Evolutionary conservation across 2,888 invertebrate species (phyloP), one percentile per base, ranked within the genome.

Genomic region (Prostheceraeus crozeri): DNA sequence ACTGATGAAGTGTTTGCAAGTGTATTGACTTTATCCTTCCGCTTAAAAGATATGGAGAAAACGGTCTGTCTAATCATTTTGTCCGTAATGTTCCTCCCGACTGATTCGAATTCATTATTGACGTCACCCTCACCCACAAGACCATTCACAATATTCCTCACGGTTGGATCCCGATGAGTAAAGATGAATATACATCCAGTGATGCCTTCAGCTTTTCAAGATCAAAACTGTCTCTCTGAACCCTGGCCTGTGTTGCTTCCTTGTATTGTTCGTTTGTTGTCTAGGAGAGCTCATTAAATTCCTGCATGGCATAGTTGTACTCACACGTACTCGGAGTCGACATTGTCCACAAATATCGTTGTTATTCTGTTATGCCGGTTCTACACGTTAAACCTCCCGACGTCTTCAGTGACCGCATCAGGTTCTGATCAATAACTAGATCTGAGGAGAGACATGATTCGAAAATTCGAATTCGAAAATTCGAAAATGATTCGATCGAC

Each of bases 201-300:
- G n/a, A n/a, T n/a, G n/a, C n/a, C n/a, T n/a, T 25, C 8, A 61
- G 55, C 46, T 59, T 57, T 36, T 36, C 27, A 8, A 53, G 30
- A 54, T 62, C 60, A 10, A 40, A 14, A n/a, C 28, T 19, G 36
- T 65, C 62, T 35, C 65, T 46, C 19, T 58, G 30, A 19, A 56
- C 51, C 33, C 58, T 59, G 30, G 62, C 57, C 33, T 16, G 25
- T 31, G 35, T 58, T 16, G 55, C 16, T 23, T 65, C 62, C 25
- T 57, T 65, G 52, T 64, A 62, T 31, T 65, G 62, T 30, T 62
- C 59, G 51, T 55, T 65, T 36, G 60, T 59, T 23, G 61, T 27
- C 36, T 33, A 58, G 16, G 45, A 3, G 31, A 11, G 33, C n/a
- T 61, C 46, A 36, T 14, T 48, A 46, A 65, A 62, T 8, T 40